phyloP scores from a whole-genome alignment of 2,797 vertebrate genomes.

The Podarcis siculus region DNA sequence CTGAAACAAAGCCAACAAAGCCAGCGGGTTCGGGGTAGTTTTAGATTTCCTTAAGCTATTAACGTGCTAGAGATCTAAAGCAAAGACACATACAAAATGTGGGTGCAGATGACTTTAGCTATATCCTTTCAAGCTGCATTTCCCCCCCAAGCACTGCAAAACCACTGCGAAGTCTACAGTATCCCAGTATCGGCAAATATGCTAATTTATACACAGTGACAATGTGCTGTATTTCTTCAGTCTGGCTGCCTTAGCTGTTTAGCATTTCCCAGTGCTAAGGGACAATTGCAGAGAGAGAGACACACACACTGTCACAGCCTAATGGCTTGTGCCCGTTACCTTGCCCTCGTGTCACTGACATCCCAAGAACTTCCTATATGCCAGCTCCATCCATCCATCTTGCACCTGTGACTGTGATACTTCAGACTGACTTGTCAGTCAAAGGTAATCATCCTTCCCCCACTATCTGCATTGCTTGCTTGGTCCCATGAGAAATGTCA shows the following conservation, averaged over 20 bases:
- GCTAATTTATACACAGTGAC: conserved; percentile 22
- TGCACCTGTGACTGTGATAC: conserved; percentile 1
- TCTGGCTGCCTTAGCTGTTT: conserved; percentile 41
- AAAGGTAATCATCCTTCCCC: conserved; percentile 48
- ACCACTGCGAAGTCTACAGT: conserved; percentile 33
- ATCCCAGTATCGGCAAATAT: not conserved
- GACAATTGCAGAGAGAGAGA: conserved; percentile 33
- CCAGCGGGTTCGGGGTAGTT: conserved; percentile 41
- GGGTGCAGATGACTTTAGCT: conserved; percentile 2
- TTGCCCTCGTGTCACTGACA: not conserved
- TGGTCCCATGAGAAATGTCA: conserved; percentile 40
- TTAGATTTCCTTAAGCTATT: conserved; percentile 50
- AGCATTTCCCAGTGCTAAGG: conserved; percentile 43
- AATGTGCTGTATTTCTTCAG: not conserved
- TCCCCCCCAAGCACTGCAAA: conserved; percentile 25
- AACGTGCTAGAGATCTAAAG: conserved; percentile 52
- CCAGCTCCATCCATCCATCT: conserved; percentile 39
- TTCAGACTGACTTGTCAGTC: conserved; percentile 32
- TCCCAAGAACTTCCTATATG: conserved; percentile 46
- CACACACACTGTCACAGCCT: conserved; percentile 2
- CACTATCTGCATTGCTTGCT: not conserved
- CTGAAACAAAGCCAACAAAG: conserved; percentile 50
- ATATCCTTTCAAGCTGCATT: conserved; percentile 31
- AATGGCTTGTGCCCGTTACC: conserved; percentile 37
- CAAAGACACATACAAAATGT: not conserved